phyloP scores from a whole-genome alignment of 2,888 invertebrate species.

The Hedychridium roseum region DNA sequence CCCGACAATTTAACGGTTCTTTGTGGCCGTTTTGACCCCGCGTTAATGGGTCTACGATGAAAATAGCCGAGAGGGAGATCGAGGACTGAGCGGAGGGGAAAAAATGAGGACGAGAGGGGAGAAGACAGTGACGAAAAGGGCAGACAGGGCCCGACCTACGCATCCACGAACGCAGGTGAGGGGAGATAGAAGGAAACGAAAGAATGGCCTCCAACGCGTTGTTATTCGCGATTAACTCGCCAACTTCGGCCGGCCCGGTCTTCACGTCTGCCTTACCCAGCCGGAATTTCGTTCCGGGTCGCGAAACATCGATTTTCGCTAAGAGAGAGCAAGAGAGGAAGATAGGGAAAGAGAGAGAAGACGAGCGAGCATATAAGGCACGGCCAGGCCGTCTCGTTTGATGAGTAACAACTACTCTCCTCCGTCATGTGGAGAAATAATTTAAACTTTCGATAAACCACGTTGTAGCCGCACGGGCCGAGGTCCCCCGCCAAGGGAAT shows the following conservation, averaged over 20 bases:
- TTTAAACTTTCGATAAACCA: constrained; percentile 46
- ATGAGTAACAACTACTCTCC: constrained; percentile 4
- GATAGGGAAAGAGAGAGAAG: constrained; percentile 12
- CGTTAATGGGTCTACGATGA: background rate
- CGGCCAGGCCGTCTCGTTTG: background rate
- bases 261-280: constrained; percentile 20
- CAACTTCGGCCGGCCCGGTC: constrained; percentile 40
- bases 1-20: too few relatives aligned
- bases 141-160: constrained; percentile 1
- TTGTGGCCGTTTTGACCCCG: too few relatives aligned
- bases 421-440: constrained; percentile 36
- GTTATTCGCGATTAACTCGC: constrained; percentile 41
- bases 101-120: constrained; percentile 1
- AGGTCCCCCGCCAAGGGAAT: constrained; percentile 31
- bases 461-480: constrained; percentile 36
- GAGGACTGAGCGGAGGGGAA: background rate
- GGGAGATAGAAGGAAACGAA: too few relatives aligned
- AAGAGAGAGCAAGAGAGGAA: constrained; percentile 16
- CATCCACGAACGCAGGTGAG: too few relatives aligned
- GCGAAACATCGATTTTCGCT: constrained; percentile 41
- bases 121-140: constrained; percentile 1
- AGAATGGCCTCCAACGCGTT: constrained; percentile 12
- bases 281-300: constrained; percentile 45
- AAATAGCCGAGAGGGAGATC: constrained; percentile 1
- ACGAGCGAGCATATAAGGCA: too few relatives aligned